A percentile compares a stretch with the other conserved stretches of the same genome.
Conservation (phyloP, 2,888 invertebrate genomes). For the Loripinus fragilis region DNA sequence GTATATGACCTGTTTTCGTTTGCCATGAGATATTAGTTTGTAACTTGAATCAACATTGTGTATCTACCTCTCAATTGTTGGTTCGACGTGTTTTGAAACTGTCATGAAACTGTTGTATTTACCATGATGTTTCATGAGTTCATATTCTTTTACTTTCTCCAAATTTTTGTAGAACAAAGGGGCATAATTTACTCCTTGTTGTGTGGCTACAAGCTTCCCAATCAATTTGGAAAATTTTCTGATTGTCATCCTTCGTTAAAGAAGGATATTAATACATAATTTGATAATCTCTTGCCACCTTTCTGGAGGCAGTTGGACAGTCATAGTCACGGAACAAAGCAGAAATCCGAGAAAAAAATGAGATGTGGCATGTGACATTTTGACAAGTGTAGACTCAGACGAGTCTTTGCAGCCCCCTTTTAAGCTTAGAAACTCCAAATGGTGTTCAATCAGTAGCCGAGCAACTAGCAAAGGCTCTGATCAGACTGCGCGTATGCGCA, state of each 20-base stretch:
- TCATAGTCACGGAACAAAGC: slow-evolving; percentile 35
- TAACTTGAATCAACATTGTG: neutral
- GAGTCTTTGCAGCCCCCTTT: too few species aligned
- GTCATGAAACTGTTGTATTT: too few species aligned
- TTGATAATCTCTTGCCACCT: slow-evolving; percentile 16
- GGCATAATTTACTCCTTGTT: slow-evolving; percentile 52
- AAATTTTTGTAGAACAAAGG: slow-evolving; percentile 47
- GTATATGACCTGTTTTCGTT: neutral
- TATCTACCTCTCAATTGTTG: too few species aligned
- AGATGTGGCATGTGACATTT: too few species aligned
- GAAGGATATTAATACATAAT: neutral
- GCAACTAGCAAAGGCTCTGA: too few species aligned
- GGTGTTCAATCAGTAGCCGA: too few species aligned
- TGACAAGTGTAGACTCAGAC: too few species aligned
- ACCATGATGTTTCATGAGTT: slow-evolving; percentile 32
- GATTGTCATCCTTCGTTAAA: slow-evolving; percentile 29
- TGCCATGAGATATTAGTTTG: neutral
- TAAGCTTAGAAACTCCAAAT: too few species aligned
- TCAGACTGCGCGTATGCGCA: too few species aligned
- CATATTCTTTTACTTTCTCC: slow-evolving; percentile 47
- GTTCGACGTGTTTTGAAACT: too few species aligned
- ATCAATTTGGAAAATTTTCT: slow-evolving; percentile 42
- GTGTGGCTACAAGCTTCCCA: slow-evolving; percentile 50
- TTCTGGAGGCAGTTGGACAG: slow-evolving; percentile 22
- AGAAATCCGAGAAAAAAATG: slow-evolving; percentile 56